Evolutionary conservation across 2,888 invertebrate genomes (phyloP).

Genomic region (Campoplex capitator): DNA sequence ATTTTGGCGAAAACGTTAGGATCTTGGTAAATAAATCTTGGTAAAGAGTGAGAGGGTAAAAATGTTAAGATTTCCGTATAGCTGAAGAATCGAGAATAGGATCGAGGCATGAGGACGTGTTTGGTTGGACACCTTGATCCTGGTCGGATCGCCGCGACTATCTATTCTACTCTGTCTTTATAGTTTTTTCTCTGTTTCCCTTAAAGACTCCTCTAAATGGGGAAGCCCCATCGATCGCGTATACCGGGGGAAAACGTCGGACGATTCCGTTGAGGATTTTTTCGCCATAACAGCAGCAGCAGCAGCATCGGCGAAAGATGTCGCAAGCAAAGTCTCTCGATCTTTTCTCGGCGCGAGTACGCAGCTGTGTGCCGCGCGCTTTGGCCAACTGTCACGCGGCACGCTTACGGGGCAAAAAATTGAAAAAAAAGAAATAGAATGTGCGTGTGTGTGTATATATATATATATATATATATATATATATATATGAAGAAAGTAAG

Average conservation of each 20-base stretch:
- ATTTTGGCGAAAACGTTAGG: constrained; percentile 62
- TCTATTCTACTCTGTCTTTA: constrained; percentile 7
- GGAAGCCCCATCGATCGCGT: constrained; percentile 42
- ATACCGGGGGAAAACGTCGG: constrained; percentile 58
- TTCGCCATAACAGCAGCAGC: constrained; percentile 25
- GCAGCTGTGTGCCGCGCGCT: constrained; percentile 44
- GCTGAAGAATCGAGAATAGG: constrained; percentile 50
- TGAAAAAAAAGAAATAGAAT: constrained; percentile 28
- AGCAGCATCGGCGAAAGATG: constrained; percentile 32
- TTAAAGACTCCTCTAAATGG: constrained; percentile 55
- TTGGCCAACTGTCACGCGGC: constrained; percentile 53
- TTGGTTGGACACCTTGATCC: constrained; percentile 67
- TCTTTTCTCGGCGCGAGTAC: constrained; percentile 51
- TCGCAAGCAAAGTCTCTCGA: constrained; percentile 46
- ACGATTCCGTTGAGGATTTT: constrained; percentile 63
- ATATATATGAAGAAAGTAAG: neutral
- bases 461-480: neutral
- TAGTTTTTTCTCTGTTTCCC: constrained; percentile 2
- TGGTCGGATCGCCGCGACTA: constrained; percentile 54
- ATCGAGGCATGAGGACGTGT: constrained; percentile 59
- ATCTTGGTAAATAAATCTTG: constrained; percentile 29
- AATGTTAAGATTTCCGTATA: constrained; percentile 1
- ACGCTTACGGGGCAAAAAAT: constrained; percentile 61
- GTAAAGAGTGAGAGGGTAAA: constrained; percentile 27
- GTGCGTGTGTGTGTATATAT: neutral